Evolutionary conservation across 2,888 invertebrate genomes (phyloP), one percentile per base, ranked within the genome.

Genomic region (Xiphydria camelus): DNA sequence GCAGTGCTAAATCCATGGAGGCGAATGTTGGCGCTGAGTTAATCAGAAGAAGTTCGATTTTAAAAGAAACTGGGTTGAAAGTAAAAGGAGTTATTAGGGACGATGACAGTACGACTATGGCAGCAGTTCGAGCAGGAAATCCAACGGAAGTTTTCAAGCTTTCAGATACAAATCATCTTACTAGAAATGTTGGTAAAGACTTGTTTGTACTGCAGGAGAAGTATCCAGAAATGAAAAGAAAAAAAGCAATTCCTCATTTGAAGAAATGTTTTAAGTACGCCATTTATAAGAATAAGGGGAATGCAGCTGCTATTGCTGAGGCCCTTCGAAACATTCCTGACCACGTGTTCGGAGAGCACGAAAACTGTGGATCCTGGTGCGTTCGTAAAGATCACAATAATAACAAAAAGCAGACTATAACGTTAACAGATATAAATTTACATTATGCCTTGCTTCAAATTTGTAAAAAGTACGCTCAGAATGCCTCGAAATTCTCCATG

Each of bases 1-100:
- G 54, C n/a, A 61, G 56, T 46, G 55, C 60, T 0, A 61, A 63
- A 44, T 55, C 61, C 2, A 61, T 61, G 55, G 57, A 62, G 37
- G 33, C 60, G 7, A 33, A 51, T 45, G 48, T 47, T 10, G 55
- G 42, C 3, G 53, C 41, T 9, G 12, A 41, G 5, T 5, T 58
- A 7, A 31, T 33, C 4, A 41, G 53, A 35, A 29, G 41, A 3
- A 61, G 58, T 38, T 32, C 12, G 2, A 49, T 59, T 43, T 37
- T 62, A 7, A 47, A 57, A 45, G 45, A 59, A 19, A 10, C 22
- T 26, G 41, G 40, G 23, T 14, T 57, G 2, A 47, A 53, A 21
- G 56, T 57, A 10, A 42, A 43, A 29, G 53, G 58, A 26, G 9
- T 63, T 3, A 44, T 62, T n/a, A 59, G 56, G 3, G 59, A 65